These are phyloP conservation scores for Teinopalpus imperialis DNA, from an alignment of 2,888 invertebrate species.

Conservation along the genomic window DNA sequence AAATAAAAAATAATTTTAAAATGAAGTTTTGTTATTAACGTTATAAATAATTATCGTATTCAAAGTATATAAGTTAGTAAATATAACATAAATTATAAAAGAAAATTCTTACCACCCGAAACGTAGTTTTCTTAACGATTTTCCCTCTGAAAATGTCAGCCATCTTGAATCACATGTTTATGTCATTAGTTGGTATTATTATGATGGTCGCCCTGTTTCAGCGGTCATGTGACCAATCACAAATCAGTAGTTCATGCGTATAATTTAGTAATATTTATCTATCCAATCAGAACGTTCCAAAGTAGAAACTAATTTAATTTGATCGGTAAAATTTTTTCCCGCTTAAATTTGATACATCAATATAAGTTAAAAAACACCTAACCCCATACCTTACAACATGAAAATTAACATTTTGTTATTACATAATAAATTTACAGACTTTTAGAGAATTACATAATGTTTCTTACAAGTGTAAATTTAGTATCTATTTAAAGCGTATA, in stretches of 20 bases:
- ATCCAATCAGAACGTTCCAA: slow-evolving; percentile 41
- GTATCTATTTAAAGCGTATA: slow-evolving; percentile 27
- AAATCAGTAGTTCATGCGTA: slow-evolving; percentile 44
- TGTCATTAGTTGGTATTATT: slow-evolving; percentile 49
- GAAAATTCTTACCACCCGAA: slow-evolving; percentile 52
- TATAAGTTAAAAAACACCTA: slow-evolving; percentile 39
- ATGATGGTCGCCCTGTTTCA: slow-evolving; percentile 46
- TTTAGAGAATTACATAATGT: slow-evolving; percentile 15
- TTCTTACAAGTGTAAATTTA: slow-evolving; percentile 30
- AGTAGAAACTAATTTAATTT: slow-evolving; percentile 30
- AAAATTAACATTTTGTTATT: too few relatives aligned
- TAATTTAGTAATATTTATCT: slow-evolving; percentile 38
- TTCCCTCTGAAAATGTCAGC: slow-evolving; percentile 57
- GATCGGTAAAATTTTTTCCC: slow-evolving; percentile 37
- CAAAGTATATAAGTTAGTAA: too few relatives aligned
- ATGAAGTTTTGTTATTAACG: too few relatives aligned
- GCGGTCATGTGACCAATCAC: slow-evolving; percentile 72
- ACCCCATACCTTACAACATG: too few relatives aligned
- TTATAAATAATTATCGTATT: too few relatives aligned
- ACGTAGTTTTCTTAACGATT: slow-evolving; percentile 41
- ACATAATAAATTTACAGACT: slow-evolving; percentile 16
- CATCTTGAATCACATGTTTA: slow-evolving; percentile 77
- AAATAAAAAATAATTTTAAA: too few relatives aligned
- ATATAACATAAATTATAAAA: too few relatives aligned
- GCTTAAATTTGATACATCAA: slow-evolving; percentile 41